phyloP scores from a whole-genome alignment of 2,113 vertebrate species.

The Crotalus viridis region DNA sequence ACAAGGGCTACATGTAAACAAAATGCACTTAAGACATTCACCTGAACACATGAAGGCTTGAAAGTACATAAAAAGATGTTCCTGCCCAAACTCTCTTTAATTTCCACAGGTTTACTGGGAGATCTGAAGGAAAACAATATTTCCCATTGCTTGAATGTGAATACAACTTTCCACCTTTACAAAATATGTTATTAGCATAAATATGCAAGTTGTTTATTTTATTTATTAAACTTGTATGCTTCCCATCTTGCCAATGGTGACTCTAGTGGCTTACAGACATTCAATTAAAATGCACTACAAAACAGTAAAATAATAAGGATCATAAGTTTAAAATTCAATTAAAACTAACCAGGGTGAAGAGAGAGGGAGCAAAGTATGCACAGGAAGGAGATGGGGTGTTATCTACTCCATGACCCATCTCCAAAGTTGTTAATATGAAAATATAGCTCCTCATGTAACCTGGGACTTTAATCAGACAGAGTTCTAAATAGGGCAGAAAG shows the following conservation, averaged over 20 bases:
- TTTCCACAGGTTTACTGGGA: background rate
- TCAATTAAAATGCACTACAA: background rate
- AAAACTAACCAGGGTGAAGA: background rate
- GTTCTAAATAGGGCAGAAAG: too few relatives aligned
- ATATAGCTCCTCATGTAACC: background rate
- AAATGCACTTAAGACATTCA: background rate
- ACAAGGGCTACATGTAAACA: background rate
- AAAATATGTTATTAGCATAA: background rate
- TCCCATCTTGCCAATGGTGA: background rate
- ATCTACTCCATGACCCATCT: background rate
- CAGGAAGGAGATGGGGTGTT: background rate
- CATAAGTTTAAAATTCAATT: background rate
- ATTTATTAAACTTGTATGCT: background rate
- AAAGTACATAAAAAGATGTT: background rate
- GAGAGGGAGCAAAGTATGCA: background rate
- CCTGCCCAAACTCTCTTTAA: background rate
- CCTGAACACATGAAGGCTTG: background rate
- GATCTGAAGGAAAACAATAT: background rate
- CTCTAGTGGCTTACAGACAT: background rate
- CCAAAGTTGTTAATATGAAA: background rate
- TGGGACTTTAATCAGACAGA: background rate
- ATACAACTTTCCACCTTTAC: background rate
- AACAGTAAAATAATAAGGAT: background rate
- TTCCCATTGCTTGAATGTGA: background rate
- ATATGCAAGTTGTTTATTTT: background rate